Conservation (phyloP, 1,140 invertebrate species). For the Arctopsyche grandis region DNA sequence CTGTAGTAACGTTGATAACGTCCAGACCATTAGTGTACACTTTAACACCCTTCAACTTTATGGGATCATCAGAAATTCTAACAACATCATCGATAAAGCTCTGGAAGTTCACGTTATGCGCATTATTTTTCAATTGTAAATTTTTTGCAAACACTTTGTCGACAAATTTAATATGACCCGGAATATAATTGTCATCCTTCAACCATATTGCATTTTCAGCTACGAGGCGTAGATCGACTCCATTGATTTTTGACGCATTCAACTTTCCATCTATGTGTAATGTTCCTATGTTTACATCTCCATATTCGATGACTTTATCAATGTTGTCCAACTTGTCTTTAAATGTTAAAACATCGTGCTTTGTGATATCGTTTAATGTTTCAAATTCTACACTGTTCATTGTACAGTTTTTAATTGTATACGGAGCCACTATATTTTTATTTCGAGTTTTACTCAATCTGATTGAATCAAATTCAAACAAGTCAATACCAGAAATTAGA, state of each 20-base stretch:
- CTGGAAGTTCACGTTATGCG: constrained; percentile 42
- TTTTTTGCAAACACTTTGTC: constrained; percentile 38
- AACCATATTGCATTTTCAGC: constrained; percentile 49
- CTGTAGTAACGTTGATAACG: constrained; percentile 31
- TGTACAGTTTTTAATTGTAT: constrained; percentile 34
- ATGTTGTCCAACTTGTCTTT: constrained; percentile 40
- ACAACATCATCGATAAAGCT: constrained; percentile 46
- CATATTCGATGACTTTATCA: constrained; percentile 35
- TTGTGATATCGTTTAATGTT: constrained; percentile 38
- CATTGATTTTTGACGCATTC: constrained; percentile 42
- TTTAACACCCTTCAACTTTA: constrained; percentile 47
- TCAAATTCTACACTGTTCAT: constrained; percentile 41
- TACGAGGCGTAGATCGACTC: constrained; percentile 38
- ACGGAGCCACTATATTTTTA: constrained; percentile 43
- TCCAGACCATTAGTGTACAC: constrained; percentile 43
- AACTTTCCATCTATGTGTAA: constrained; percentile 44
- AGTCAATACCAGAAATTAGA: constrained; percentile 35
- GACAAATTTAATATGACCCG: constrained; percentile 36
- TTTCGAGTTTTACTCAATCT: constrained; percentile 49
- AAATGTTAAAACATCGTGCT: constrained; percentile 38
- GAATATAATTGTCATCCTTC: constrained; percentile 48
- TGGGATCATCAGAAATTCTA: constrained; percentile 28
- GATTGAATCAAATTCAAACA: constrained; percentile 43
- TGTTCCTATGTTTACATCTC: constrained; percentile 44
- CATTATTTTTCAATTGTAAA: constrained; percentile 40